phyloP scores from a whole-genome alignment of 2,113 vertebrate genomes.

The Melospiza melodia region DNA sequence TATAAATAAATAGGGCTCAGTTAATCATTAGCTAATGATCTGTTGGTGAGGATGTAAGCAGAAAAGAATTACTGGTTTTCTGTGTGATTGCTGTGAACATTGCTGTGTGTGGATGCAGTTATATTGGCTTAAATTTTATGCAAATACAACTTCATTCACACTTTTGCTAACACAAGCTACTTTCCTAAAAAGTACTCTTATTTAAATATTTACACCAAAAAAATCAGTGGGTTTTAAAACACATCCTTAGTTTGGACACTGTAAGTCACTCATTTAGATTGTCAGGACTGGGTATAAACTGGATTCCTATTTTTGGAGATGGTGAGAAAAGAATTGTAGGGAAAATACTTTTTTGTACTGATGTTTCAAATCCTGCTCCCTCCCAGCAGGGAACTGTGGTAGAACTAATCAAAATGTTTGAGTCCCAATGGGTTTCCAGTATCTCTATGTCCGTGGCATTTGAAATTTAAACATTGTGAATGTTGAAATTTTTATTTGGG shows the following conservation, averaged over 20 bases:
- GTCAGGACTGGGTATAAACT: not conserved
- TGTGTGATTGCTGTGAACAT: not conserved
- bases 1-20: not conserved
- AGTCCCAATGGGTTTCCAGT: not conserved
- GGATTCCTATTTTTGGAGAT: not conserved
- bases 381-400: not conserved
- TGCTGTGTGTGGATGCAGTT: not conserved
- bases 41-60: not conserved
- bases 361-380: not conserved
- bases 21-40: conserved; percentile 41
- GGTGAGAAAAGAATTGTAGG: not conserved
- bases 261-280: not conserved
- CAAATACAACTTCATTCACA: conserved; percentile 3
- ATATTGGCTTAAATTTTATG: not conserved
- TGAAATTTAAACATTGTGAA: not conserved
- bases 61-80: not conserved
- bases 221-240: not conserved
- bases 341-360: not conserved
- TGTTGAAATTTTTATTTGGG: not conserved
- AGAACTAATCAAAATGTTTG: not conserved
- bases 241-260: not conserved
- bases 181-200: not conserved
- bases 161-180: conserved; percentile 11
- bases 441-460: not conserved
- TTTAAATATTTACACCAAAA: conserved; percentile 33